Percentiles rank a stretch among this genome's conserved stretches.
Conservation (phyloP, 2,797 vertebrate genomes). For the Sebastes minor region DNA sequence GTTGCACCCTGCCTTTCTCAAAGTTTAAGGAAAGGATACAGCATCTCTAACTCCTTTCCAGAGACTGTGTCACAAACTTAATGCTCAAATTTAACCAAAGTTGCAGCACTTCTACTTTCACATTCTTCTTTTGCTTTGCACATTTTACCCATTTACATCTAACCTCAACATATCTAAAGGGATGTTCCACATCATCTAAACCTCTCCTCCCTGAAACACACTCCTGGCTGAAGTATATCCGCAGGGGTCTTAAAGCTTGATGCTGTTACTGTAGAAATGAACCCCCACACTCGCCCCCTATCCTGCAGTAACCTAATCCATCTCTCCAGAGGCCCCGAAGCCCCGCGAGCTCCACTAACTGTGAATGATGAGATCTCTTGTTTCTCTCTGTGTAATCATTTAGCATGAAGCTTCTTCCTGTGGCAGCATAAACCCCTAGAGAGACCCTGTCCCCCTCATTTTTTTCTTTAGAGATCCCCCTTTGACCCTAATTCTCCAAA, state of each 20-base stretch:
- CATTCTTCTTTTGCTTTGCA: conserved; percentile 18
- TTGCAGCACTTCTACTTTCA: neutral
- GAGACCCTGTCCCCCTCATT: conserved; percentile 7
- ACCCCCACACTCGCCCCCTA: conserved; percentile 5
- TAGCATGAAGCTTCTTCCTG: conserved; percentile 48
- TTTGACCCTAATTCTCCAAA: conserved; percentile 55
- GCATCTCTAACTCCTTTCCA: neutral
- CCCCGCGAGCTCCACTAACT: conserved; percentile 40
- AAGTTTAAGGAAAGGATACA: neutral
- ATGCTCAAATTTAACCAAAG: neutral
- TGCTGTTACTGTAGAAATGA: conserved; percentile 46
- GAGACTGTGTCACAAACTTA: neutral
- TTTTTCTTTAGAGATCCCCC: conserved; percentile 27
- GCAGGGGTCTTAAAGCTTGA: conserved; percentile 30
- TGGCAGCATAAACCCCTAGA: conserved; percentile 39
- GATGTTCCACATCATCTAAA: conserved; percentile 41
- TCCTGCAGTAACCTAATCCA: conserved; percentile 60
- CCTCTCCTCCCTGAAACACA: conserved; percentile 31
- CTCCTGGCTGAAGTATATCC: conserved; percentile 20
- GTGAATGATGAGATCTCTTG: conserved; percentile 61
- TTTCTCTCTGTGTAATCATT: conserved; percentile 45
- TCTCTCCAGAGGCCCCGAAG: conserved; percentile 47
- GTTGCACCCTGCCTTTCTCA: neutral
- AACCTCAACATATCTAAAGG: conserved; percentile 30
- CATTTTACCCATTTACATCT: neutral